These are phyloP conservation scores for Xerus inauris DNA, from an alignment of 2,113 vertebrate genomes.

Conservation along the genomic window DNA sequence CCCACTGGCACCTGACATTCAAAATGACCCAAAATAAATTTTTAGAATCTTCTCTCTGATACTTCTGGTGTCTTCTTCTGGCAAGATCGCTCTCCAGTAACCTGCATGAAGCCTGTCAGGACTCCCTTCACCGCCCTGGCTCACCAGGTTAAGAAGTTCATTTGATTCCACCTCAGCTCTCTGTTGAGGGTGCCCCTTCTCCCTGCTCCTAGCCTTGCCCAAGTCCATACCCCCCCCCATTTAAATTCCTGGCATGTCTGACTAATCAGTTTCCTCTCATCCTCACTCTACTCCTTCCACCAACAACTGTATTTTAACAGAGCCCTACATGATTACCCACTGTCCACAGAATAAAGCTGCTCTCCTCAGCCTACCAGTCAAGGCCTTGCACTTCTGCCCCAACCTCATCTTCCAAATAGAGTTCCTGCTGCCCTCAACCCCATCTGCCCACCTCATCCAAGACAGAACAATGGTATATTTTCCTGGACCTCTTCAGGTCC, in stretches of 20 bases:
- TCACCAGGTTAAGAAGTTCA: not conserved
- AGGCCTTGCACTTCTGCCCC: not conserved
- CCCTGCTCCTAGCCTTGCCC: accelerated
- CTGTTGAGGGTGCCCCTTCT: not conserved
- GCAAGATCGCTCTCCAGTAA: not conserved
- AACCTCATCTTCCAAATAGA: not conserved
- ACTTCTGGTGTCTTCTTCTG: not conserved
- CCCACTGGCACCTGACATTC: not conserved
- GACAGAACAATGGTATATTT: not conserved
- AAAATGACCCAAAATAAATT: not conserved
- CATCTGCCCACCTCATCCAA: not conserved
- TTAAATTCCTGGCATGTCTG: not conserved
- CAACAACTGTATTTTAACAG: not conserved
- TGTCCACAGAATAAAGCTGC: not conserved
- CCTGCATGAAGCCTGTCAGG: not conserved
- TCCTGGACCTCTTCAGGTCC: not conserved
- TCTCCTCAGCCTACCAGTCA: not conserved
- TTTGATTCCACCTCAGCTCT: not conserved
- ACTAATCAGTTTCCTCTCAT: not conserved
- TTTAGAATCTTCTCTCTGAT: not conserved
- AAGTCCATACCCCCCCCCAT: not conserved
- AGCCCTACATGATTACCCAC: not conserved
- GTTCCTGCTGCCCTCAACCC: not conserved
- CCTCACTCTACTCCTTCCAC: not conserved
- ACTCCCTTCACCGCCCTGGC: not conserved